Percentiles rank a stretch among this genome's conserved stretches.
phyloP scores from a whole-genome alignment of 2,888 invertebrate species.

The Thereva nobilitata region DNA sequence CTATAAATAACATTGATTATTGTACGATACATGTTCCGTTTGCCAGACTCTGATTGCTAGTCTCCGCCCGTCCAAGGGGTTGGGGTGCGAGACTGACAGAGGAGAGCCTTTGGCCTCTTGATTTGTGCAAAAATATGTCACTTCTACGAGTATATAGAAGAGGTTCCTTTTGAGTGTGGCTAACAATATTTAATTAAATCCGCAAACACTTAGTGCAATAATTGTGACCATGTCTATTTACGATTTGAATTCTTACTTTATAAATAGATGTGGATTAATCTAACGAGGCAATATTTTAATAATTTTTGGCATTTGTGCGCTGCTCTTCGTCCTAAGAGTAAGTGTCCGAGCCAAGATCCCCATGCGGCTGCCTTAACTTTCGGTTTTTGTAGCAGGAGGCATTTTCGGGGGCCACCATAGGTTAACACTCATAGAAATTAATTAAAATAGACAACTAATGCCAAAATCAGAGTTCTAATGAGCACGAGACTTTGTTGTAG shows the following conservation, averaged over 20 bases:
- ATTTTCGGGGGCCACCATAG: no score
- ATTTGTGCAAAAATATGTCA: not conserved
- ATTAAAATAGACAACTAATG: no score
- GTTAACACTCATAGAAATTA: no score
- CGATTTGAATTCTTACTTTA: constrained; percentile 12
- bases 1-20: no score
- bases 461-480: no score
- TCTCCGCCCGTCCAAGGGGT: no score
- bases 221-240: not conserved
- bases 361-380: no score
- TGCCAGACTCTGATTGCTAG: no score
- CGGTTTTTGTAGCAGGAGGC: no score
- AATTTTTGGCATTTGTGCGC: constrained; percentile 23
- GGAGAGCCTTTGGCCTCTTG: not conserved
- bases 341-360: not conserved
- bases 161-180: constrained; percentile 23
- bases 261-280: constrained; percentile 22
- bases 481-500: no score
- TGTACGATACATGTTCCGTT: no score
- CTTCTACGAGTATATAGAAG: constrained; percentile 6
- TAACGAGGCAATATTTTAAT: constrained; percentile 32
- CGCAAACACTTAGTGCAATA: constrained; percentile 9
- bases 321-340: not conserved
- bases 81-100: no score
- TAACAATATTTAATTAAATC: constrained; percentile 35